These are phyloP conservation scores for Drosophila rellima DNA, from an alignment of 2,888 invertebrate genomes.

Conservation along the genomic window DNA sequence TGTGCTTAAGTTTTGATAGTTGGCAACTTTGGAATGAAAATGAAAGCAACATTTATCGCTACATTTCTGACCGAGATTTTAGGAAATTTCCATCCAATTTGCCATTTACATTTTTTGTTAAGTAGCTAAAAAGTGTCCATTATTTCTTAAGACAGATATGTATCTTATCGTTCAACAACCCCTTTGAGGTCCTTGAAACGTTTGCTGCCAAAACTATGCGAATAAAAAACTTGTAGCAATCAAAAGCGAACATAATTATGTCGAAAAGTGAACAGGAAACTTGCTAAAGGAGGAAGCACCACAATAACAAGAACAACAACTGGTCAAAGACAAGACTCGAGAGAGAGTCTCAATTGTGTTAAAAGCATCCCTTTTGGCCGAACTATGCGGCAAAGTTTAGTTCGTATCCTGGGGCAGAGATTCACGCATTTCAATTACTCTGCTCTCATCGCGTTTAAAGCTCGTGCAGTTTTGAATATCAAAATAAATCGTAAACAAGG, in stretches of 20 bases:
- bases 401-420: conserved; percentile 56
- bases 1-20: background rate
- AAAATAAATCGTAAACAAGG: conserved; percentile 81
- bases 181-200: conserved; percentile 27
- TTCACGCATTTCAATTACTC: conserved; percentile 58
- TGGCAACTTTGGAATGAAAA: background rate
- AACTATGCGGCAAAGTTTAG: conserved; percentile 38
- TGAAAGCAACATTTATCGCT: background rate
- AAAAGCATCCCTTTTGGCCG: conserved; percentile 52
- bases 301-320: conserved; percentile 41
- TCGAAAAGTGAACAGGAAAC: conserved; percentile 52
- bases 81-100: background rate
- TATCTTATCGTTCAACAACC: conserved; percentile 57
- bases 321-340: conserved; percentile 34
- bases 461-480: conserved; percentile 76
- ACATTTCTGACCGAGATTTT: too few species aligned
- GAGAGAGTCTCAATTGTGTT: conserved; percentile 22
- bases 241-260: conserved; percentile 61
- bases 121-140: background rate
- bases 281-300: conserved; percentile 20
- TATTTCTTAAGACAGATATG: conserved; percentile 5
- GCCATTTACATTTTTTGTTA: background rate
- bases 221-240: conserved; percentile 53
- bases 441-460: conserved; percentile 45
- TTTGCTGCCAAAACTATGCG: conserved; percentile 41